Evolutionary conservation across 2,113 vertebrate genomes (phyloP).

Genomic region (Brachyhypopomus gauderio): DNA sequence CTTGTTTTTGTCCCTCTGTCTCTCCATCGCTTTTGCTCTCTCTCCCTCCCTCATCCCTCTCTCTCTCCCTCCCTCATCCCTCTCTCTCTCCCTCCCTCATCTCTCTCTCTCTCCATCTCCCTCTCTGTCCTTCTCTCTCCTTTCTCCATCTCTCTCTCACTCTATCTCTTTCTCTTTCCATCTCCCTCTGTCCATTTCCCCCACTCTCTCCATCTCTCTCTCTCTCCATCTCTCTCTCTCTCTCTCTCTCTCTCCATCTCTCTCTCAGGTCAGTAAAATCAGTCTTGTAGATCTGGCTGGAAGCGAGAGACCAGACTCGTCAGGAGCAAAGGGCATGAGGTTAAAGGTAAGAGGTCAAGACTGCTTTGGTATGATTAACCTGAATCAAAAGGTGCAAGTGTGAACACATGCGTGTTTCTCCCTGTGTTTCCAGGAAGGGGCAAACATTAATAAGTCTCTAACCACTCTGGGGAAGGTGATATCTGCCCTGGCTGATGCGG

Average conservation of each 20-base stretch:
- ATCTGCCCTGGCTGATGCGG: conserved; percentile 87
- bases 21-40: no score
- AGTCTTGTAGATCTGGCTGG: conserved; percentile 89
- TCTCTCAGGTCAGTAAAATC: conserved; percentile 85
- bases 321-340: conserved; percentile 83
- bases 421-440: conserved; percentile 80
- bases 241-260: not conserved
- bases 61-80: no score
- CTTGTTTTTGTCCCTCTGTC: no score
- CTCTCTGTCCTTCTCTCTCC: no score
- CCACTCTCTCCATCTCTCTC: conserved; percentile 2
- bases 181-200: not conserved
- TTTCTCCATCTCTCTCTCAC: no score
- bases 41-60: no score
- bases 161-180: no score
- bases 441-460: conserved; percentile 90
- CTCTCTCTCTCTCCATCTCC: no score
- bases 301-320: conserved; percentile 86
- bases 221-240: no score
- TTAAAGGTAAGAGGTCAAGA: conserved; percentile 78
- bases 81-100: no score
- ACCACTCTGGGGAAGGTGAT: conserved; percentile 92
- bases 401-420: not conserved
- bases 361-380: no score
- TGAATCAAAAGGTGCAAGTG: no score